A percentile compares a stretch with the other conserved stretches of the same genome.
phyloP scores from a whole-genome alignment of 2,888 invertebrate genomes.

The Temnothorax ravouxi region DNA sequence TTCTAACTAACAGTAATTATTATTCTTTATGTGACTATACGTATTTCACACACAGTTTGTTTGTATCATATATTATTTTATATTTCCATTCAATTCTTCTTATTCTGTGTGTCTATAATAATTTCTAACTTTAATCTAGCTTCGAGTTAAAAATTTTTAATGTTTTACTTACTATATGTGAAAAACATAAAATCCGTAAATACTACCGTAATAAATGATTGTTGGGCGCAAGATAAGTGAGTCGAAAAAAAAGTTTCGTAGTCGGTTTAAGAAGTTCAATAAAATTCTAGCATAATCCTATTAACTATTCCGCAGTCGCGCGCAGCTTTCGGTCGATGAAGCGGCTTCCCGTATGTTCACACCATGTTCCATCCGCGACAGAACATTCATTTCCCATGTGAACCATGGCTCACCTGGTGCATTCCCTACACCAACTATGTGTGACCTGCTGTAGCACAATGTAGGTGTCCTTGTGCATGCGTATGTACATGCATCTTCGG shows the following conservation, averaged over 20 bases:
- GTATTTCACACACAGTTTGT: background rate
- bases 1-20: background rate
- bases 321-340: constrained; percentile 66
- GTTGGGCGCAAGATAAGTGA: background rate
- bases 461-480: constrained; percentile 58
- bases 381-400: constrained; percentile 86
- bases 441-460: constrained; percentile 70
- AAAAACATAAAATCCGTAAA: background rate
- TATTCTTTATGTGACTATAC: background rate
- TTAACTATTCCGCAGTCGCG: constrained; percentile 60
- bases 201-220: background rate
- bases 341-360: constrained; percentile 71
- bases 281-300: constrained; percentile 50
- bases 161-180: background rate
- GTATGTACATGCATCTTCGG: constrained; percentile 17
- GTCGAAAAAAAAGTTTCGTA: background rate
- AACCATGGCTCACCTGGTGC: constrained; percentile 84
- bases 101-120: background rate
- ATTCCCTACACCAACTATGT: constrained; percentile 73
- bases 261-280: constrained; percentile 23
- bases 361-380: constrained; percentile 83
- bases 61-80: background rate
- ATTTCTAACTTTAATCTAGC: constrained; percentile 6
- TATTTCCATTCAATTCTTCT: background rate
- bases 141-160: background rate